These are phyloP conservation scores for Morinoia aosen DNA, from an alignment of 2,888 invertebrate genomes.

Conservation along the genomic window DNA sequence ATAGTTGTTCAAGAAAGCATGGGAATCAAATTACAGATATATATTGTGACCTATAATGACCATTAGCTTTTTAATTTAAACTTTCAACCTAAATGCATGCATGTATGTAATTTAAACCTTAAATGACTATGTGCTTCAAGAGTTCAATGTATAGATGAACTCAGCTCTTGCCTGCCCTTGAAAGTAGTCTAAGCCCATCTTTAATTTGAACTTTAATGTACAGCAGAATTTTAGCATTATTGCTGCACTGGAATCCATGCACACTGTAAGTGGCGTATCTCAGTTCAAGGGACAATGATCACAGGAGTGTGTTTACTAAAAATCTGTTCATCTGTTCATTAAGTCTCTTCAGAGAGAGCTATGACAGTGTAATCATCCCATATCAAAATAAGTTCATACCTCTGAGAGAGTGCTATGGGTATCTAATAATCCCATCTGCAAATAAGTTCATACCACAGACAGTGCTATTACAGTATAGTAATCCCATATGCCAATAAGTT, in stretches of 20 bases:
- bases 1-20: neutral
- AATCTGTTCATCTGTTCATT: too few species aligned
- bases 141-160: neutral
- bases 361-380: too few species aligned
- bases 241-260: neutral
- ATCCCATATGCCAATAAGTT: too few species aligned
- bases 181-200: neutral
- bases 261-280: neutral
- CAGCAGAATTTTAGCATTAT: neutral
- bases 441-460: too few species aligned
- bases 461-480: neutral
- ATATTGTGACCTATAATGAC: neutral
- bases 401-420: neutral
- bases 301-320: too few species aligned
- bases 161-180: neutral
- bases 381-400: too few species aligned
- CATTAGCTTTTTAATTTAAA: neutral
- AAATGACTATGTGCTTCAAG: neutral
- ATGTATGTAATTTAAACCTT: neutral
- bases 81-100: neutral
- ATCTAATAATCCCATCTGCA: too few species aligned
- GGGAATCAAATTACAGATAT: neutral
- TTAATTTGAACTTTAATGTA: neutral
- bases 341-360: too few species aligned
- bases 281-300: too few species aligned